Percentiles rank a stretch among this genome's conserved stretches.
Evolutionary conservation across 53 echinoderm and acorn worm species (phyloP).

Genomic region (Paracentrotus lividus): DNA sequence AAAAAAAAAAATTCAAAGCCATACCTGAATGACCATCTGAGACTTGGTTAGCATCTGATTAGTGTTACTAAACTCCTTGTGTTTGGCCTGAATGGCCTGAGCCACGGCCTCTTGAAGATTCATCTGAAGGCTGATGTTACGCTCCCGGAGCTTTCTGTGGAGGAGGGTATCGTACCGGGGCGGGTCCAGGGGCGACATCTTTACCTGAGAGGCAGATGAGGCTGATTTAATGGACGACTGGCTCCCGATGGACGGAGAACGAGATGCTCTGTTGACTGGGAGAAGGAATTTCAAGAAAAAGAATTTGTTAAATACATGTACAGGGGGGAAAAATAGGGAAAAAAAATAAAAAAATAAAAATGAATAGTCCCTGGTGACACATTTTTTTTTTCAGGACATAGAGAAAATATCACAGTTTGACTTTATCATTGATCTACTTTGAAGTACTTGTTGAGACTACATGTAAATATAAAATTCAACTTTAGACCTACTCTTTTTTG

Average conservation of each 20-base stretch:
- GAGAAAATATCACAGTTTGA: too few species aligned
- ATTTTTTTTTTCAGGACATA: too few species aligned
- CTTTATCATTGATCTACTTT: too few species aligned
- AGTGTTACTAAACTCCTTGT: constrained; percentile 76
- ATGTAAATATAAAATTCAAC: too few species aligned
- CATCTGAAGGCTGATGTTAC: constrained; percentile 84
- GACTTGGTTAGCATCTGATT: constrained; percentile 87
- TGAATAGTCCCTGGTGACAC: too few species aligned
- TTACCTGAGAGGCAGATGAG: constrained; percentile 13
- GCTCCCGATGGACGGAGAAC: constrained; percentile 63
- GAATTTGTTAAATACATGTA: too few species aligned
- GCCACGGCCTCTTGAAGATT: constrained; percentile 80
- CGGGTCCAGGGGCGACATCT: constrained; percentile 51
- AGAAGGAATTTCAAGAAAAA: background rate
- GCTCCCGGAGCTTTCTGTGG: constrained; percentile 90
- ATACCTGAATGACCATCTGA: constrained; percentile 89
- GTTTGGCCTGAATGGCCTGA: constrained; percentile 74
- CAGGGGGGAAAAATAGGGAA: background rate
- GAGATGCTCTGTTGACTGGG: constrained; percentile 54
- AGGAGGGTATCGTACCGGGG: constrained; percentile 92
- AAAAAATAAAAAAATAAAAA: too few species aligned
- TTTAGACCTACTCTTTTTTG: too few species aligned
- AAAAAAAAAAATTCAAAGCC: background rate
- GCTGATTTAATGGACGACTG: constrained; percentile 54
- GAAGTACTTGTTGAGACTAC: too few species aligned